Conservation (phyloP, 1,140 invertebrate species). For the Hestina assimilis region DNA sequence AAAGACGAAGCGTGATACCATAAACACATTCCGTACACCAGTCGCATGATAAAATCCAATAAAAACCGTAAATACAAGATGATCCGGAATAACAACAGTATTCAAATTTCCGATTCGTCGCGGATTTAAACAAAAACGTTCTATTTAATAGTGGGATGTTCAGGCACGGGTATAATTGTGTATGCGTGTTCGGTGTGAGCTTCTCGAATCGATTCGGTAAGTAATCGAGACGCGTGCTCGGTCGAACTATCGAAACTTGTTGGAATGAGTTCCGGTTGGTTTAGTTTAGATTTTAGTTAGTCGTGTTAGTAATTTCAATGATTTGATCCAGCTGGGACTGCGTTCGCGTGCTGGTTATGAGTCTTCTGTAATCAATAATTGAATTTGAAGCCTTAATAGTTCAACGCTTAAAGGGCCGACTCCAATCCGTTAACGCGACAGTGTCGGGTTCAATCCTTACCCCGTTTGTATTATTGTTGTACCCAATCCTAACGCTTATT, state of each 20-base stretch:
- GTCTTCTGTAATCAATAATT: slow-evolving; percentile 10
- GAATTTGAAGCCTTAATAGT: too few species aligned
- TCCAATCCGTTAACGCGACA: too few species aligned
- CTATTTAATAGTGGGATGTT: slow-evolving; percentile 71
- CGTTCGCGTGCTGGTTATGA: slow-evolving; percentile 13
- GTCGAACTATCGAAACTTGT: background rate
- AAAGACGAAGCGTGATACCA: slow-evolving; percentile 55
- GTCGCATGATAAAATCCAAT: slow-evolving; percentile 64
- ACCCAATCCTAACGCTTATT: too few species aligned
- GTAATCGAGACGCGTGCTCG: slow-evolving; percentile 27
- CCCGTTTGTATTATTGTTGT: too few species aligned
- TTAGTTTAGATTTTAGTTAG: slow-evolving; percentile 11
- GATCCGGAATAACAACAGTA: slow-evolving; percentile 67
- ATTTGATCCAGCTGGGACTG: slow-evolving; percentile 13
- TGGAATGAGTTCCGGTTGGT: slow-evolving; percentile 26
- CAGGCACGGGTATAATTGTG: slow-evolving; percentile 37
- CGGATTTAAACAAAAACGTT: slow-evolving; percentile 77
- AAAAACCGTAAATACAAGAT: slow-evolving; percentile 65
- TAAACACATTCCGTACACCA: slow-evolving; percentile 65
- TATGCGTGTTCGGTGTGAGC: slow-evolving; percentile 48
- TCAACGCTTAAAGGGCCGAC: too few species aligned
- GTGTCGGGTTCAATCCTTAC: too few species aligned
- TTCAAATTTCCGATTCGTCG: slow-evolving; percentile 72
- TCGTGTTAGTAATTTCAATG: slow-evolving; percentile 16
- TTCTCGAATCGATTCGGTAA: slow-evolving; percentile 62